Base-by-base conservation (phyloP, 2,113 vertebrate genomes). In the Solea solea region DNA sequence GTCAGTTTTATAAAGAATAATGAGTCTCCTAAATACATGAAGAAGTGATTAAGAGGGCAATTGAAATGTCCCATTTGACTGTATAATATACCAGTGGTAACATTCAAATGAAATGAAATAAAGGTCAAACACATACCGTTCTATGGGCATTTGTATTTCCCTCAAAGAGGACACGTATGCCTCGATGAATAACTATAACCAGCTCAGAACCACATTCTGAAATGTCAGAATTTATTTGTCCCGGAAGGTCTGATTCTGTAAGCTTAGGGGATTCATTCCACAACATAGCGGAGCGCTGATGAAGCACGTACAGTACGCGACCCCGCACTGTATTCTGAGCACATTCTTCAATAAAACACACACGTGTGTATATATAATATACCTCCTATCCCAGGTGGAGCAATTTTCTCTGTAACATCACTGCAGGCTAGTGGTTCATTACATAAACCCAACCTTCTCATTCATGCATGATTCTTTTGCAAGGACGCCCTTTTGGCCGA, bases 31-130 rank as follows among this genome's bases (percentile, higher is more conserved):
- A 40, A 34, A 14, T 53, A 15, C 49, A 59, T 13, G 39, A n/a
- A 39, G 3, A 16, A 1, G 13, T 51, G 39, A 64, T 40, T 1
- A 46, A 27, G 12, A 46, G 9, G 41, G 41, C 15, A 11, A 40
- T 12, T 51, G 2, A 53, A 45, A 50, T 45, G 0, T 12, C 48
- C 12, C 6, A 27, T 61, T 74, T 61, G 56, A 45, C 9, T 53
- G 12, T 40, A 13, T 48, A 41, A 52, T 13, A 28, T 50, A 13
- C 54, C 16, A 16, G 52, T 9, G 8, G 39, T 41, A 66, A 21
- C 40, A 53, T 11, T 63, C 5, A 63, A 63, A 41, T 66, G 9
- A 41, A 27, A 53, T 16, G 5, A 52, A 65, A 42, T 16, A 53
- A 46, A 60, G 50, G 49, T 54, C 44, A 49, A 44, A 58, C 8